phyloP scores from a whole-genome alignment of 2,797 vertebrate species.

The Pachyuromys duprasi region DNA sequence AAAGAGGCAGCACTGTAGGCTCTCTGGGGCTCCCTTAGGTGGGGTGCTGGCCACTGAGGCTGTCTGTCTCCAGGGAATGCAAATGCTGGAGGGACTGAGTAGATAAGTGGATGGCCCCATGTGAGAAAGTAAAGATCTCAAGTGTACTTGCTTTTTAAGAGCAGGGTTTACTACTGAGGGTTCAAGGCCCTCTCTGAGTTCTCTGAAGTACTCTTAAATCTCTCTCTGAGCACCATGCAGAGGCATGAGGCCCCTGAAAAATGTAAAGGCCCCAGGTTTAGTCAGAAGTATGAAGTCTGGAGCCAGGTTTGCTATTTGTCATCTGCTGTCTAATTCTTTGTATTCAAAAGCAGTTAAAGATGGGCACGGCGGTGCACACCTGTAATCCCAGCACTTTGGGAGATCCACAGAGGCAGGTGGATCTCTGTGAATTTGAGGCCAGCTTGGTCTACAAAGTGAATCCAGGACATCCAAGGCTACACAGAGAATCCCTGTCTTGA shows the following conservation, averaged over 20 bases:
- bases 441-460: too few species aligned
- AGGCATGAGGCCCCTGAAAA: background rate
- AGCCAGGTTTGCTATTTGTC: background rate
- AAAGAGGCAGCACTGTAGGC: too few species aligned
- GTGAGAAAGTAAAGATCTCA: background rate
- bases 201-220: background rate
- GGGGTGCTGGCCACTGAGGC: background rate
- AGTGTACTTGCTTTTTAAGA: background rate
- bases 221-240: rapidly evolving
- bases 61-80: background rate
- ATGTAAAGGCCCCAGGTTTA: background rate
- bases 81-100: background rate
- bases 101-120: background rate
- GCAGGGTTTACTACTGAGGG: background rate
- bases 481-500: too few species aligned
- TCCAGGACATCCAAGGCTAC: too few species aligned
- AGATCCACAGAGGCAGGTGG: too few species aligned
- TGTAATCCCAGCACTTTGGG: too few species aligned
- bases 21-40: background rate
- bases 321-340: background rate
- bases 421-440: too few species aligned
- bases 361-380: too few species aligned
- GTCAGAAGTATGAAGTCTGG: background rate
- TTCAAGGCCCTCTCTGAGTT: background rate
- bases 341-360: background rate